A percentile compares a stretch with the other conserved stretches of the same genome.
Conservation (phyloP, 2,113 vertebrate genomes). For the Eudyptes chrysolophus region DNA sequence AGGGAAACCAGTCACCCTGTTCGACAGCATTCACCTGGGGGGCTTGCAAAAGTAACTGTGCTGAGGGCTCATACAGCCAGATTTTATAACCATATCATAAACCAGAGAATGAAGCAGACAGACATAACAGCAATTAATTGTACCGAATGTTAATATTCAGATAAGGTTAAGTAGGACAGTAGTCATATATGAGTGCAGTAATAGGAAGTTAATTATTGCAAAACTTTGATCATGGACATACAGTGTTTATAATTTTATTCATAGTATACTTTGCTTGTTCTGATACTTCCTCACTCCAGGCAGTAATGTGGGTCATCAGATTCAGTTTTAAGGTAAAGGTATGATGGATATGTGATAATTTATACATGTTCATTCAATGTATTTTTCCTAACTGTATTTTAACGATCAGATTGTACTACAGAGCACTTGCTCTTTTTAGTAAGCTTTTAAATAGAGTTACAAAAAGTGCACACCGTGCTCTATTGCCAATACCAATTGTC, state of each 20-base stretch:
- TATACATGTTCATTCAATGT: background rate
- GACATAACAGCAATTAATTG: background rate
- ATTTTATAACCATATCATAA: background rate
- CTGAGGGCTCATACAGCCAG: background rate
- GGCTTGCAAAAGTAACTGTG: background rate
- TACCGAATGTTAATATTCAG: background rate
- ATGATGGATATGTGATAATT: background rate
- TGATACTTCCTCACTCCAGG: background rate
- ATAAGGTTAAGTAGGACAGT: background rate
- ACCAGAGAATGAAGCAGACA: background rate
- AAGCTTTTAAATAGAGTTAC: background rate
- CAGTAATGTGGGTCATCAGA: background rate
- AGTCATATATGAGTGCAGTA: background rate
- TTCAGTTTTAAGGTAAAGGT: background rate
- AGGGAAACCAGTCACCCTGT: background rate
- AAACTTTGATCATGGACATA: background rate
- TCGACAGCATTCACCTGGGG: background rate
- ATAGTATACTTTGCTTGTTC: background rate
- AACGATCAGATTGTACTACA: background rate
- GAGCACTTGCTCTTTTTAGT: background rate
- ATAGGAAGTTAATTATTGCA: background rate
- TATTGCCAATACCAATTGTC: background rate
- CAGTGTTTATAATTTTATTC: background rate
- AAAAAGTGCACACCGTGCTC: background rate
- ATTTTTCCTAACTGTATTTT: background rate